Conservation (phyloP, 2,888 invertebrate species). For the Resseliella maxima region DNA sequence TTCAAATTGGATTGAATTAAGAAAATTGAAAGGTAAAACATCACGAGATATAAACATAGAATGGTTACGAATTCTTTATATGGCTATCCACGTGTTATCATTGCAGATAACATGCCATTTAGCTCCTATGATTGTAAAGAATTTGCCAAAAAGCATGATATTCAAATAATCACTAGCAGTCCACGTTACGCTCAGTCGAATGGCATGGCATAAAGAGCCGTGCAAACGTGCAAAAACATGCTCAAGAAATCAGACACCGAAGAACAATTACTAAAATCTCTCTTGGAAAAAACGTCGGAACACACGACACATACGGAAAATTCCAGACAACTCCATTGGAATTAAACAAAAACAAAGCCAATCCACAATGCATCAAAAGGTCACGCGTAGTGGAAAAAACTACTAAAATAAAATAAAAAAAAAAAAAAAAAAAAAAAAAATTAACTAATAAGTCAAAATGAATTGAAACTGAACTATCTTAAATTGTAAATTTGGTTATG, state of each 20-base stretch:
- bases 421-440: too few relatives aligned
- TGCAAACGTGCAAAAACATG: constrained; percentile 57
- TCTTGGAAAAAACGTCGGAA: constrained; percentile 58
- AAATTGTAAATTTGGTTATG: too few relatives aligned
- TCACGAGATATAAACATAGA: not conserved
- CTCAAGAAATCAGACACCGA: constrained; percentile 56
- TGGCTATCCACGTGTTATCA: constrained; percentile 59
- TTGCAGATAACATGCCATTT: constrained; percentile 59
- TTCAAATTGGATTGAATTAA: constrained; percentile 60
- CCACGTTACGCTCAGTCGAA: constrained; percentile 58
- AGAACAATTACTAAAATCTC: constrained; percentile 58
- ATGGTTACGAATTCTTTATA: constrained; percentile 58
- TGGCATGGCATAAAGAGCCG: constrained; percentile 58
- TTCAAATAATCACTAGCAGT: constrained; percentile 57
- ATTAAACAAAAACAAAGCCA: not conserved
- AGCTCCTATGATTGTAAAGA: constrained; percentile 55
- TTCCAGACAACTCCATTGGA: too few relatives aligned
- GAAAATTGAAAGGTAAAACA: constrained; percentile 59
- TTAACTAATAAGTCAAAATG: too few relatives aligned
- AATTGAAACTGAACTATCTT: too few relatives aligned
- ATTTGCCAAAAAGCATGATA: constrained; percentile 57
- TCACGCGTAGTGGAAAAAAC: not conserved
- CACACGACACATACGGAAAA: not conserved
- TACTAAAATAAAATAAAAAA: not conserved
- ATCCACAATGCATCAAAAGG: not conserved